Percentiles rank a stretch among this genome's conserved stretches.
phyloP scores from a whole-genome alignment of 2,888 invertebrate genomes.

The Dilophus febrilis region DNA sequence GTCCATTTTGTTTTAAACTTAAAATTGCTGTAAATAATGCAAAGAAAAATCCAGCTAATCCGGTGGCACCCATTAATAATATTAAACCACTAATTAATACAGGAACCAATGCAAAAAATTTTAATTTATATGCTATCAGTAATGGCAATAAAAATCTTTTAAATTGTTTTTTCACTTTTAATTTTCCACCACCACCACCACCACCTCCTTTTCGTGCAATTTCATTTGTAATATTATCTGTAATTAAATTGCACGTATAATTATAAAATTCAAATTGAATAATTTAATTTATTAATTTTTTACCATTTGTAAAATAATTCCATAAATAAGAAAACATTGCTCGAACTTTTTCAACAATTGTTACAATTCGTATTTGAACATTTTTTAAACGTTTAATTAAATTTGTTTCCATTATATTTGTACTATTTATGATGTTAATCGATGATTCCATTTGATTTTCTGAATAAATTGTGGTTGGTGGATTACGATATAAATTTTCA shows the following conservation, averaged over 20 bases:
- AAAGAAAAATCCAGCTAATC: conserved; percentile 74
- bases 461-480: too few species aligned
- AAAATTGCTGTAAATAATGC: conserved; percentile 70
- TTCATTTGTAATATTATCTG: too few species aligned
- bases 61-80: conserved; percentile 58
- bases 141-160: conserved; percentile 57
- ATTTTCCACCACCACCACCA: conserved; percentile 19
- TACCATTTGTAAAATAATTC: neutral
- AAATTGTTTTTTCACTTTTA: conserved; percentile 39
- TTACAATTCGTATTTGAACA: neutral
- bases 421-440: too few species aligned
- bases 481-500: too few species aligned
- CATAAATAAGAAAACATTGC: neutral
- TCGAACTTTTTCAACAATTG: neutral
- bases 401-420: too few species aligned
- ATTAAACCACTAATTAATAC: conserved; percentile 52
- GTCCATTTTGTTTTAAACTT: conserved; percentile 41
- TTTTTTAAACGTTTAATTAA: neutral
- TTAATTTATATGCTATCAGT: conserved; percentile 65
- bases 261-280: neutral
- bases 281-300: neutral
- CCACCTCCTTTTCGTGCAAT: neutral
- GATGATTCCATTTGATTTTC: too few species aligned
- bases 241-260: neutral
- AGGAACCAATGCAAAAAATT: conserved; percentile 62